A percentile compares a stretch with the other conserved stretches of the same genome.
Evolutionary conservation across 2,797 vertebrate species (phyloP).

Genomic region (Bradypodion ventrale): DNA sequence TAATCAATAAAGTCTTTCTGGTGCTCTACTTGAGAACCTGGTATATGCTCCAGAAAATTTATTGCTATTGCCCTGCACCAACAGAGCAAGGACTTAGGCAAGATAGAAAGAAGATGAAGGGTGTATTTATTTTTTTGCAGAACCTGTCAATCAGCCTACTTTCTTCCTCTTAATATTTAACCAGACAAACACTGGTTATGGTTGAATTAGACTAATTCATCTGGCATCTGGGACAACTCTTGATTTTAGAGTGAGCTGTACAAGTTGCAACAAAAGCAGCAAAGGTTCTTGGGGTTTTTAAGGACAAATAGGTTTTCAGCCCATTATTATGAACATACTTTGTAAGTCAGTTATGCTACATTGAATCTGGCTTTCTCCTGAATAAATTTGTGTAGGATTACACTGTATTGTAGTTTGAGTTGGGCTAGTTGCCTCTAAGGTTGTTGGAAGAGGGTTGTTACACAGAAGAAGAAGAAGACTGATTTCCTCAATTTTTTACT

Average conservation of each 20-base stretch:
- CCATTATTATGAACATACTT: background rate
- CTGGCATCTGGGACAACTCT: background rate
- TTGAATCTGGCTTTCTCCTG: background rate
- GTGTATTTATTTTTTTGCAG: conserved; percentile 43
- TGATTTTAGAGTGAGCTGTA: background rate
- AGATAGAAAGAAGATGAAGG: conserved; percentile 5
- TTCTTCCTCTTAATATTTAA: conserved; percentile 48
- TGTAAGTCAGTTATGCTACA: background rate
- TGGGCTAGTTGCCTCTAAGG: too few relatives aligned
- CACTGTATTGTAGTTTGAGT: background rate
- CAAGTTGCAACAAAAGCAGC: background rate
- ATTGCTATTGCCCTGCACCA: conserved; percentile 25
- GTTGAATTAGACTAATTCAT: background rate
- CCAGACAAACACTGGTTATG: conserved; percentile 37
- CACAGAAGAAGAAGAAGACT: too few relatives aligned
- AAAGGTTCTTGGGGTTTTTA: background rate
- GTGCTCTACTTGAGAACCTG: conserved; percentile 34
- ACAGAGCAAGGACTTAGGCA: conserved; percentile 2
- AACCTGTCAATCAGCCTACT: conserved; percentile 50
- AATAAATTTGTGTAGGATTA: background rate
- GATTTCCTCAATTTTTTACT: too few relatives aligned
- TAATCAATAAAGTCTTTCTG: conserved; percentile 36
- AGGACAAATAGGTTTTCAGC: background rate
- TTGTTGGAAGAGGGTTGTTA: too few relatives aligned
- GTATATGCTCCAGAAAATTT: background rate